Conservation (phyloP, 1,140 invertebrate genomes). For the Rhizoglyphus robini region DNA sequence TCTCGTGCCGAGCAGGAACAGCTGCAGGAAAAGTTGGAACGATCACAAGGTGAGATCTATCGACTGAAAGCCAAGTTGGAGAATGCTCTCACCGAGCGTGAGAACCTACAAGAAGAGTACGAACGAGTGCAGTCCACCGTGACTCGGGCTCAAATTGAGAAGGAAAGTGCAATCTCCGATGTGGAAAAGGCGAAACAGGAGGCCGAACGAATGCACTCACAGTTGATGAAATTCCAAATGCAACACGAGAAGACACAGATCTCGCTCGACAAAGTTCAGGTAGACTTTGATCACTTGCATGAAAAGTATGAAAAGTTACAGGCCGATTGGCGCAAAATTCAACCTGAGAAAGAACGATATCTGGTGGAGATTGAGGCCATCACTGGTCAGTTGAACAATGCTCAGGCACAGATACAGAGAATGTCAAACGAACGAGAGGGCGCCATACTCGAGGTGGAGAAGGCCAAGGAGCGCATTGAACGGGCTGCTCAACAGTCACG, state of each 20-base stretch:
- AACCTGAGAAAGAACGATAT: slow-evolving; percentile 64
- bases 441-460: slow-evolving; percentile 63
- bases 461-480: slow-evolving; percentile 71
- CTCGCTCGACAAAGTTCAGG: slow-evolving; percentile 69
- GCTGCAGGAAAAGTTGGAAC: slow-evolving; percentile 78
- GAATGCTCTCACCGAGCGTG: slow-evolving; percentile 83
- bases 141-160: slow-evolving; percentile 63
- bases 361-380: slow-evolving; percentile 61
- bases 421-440: slow-evolving; percentile 78
- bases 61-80: slow-evolving; percentile 79
- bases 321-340: slow-evolving; percentile 60
- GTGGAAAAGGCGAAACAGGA: slow-evolving; percentile 79
- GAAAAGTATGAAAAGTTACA: slow-evolving; percentile 71
- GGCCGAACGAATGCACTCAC: slow-evolving; percentile 69
- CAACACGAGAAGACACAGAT: slow-evolving; percentile 80
- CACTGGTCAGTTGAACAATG: slow-evolving; percentile 72
- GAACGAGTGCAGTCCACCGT: slow-evolving; percentile 34
- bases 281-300: slow-evolving; percentile 73
- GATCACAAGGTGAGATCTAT: slow-evolving; percentile 86
- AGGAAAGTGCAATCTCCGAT: slow-evolving; percentile 66
- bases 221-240: slow-evolving; percentile 70
- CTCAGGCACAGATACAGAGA: slow-evolving; percentile 62
- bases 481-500: slow-evolving; percentile 57
- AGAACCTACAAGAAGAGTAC: slow-evolving; percentile 76
- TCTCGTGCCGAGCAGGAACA: slow-evolving; percentile 62